phyloP scores from a whole-genome alignment of 2,797 vertebrate genomes.

The Prionace glauca region DNA sequence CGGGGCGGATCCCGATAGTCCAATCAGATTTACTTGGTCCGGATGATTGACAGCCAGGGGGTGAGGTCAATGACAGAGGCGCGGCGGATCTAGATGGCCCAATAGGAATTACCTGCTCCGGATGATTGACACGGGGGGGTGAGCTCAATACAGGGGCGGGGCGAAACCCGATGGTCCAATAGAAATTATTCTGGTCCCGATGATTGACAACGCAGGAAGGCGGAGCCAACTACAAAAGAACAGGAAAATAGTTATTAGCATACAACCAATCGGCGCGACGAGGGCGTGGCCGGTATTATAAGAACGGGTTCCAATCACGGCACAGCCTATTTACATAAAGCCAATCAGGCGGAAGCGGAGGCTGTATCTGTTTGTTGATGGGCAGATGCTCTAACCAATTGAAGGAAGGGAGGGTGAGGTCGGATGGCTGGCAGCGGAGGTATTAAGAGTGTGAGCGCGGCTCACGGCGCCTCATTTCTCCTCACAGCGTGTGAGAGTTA shows the following conservation, averaged over 20 bases:
- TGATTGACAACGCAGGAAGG: constrained; percentile 43
- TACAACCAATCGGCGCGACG: constrained; percentile 40
- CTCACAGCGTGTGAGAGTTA: constrained; percentile 37
- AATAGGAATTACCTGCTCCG: background rate
- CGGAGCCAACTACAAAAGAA: constrained; percentile 50
- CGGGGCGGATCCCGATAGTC: no score
- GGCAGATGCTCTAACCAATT: background rate
- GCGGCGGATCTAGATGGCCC: background rate
- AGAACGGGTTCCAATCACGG: constrained; percentile 17
- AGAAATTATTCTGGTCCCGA: background rate
- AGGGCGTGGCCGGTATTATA: background rate
- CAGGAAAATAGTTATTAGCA: constrained; percentile 47
- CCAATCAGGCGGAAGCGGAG: background rate
- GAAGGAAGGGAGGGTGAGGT: constrained; percentile 39
- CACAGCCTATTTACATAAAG: constrained; percentile 38
- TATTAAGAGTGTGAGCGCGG: constrained; percentile 45
- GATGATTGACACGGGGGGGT: constrained; percentile 41
- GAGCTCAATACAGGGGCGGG: constrained; percentile 39
- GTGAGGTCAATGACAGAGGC: no score
- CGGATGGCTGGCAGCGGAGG: constrained; percentile 38
- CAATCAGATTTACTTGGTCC: no score
- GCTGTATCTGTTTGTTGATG: background rate
- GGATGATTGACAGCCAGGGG: no score
- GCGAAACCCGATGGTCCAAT: background rate
- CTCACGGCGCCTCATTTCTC: constrained; percentile 54